Evolutionary conservation across 2,888 invertebrate species (phyloP).

Genomic region (Limulus polyphemus): DNA sequence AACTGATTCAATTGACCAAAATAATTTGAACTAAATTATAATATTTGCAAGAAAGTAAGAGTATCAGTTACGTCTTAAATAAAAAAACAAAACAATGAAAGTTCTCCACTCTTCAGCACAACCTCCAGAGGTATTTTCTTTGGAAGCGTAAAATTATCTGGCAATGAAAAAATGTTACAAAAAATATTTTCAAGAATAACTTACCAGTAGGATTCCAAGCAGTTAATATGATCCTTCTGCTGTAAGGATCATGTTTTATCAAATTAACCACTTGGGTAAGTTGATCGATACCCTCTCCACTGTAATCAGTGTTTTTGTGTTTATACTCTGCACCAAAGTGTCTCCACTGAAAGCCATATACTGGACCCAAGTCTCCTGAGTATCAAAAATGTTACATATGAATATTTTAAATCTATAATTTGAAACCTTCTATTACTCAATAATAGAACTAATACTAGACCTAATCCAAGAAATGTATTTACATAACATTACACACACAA

Average conservation of each 20-base stretch:
- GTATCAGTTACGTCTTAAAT: too few species aligned
- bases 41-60: too few species aligned
- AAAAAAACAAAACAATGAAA: too few species aligned
- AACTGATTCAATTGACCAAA: too few species aligned
- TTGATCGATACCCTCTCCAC: slow-evolving; percentile 77
- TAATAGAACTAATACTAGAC: too few species aligned
- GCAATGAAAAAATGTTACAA: not conserved
- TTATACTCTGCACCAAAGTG: slow-evolving; percentile 87
- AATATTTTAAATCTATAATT: too few species aligned
- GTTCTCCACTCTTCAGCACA: too few species aligned
- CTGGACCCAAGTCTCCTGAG: slow-evolving; percentile 79
- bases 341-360: slow-evolving; percentile 98
- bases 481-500: too few species aligned
- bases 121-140: slow-evolving; percentile 2
- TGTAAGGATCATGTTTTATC: slow-evolving; percentile 62
- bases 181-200: not conserved
- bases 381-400: too few species aligned
- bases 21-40: too few species aligned
- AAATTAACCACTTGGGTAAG: slow-evolving; percentile 60
- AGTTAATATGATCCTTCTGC: slow-evolving; percentile 78
- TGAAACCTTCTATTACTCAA: too few species aligned
- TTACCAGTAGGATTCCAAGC: slow-evolving; percentile 78
- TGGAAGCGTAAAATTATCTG: not conserved
- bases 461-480: too few species aligned
- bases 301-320: slow-evolving; percentile 67